These are phyloP conservation scores for Chaunax sp. DNA, from an alignment of 2,797 vertebrate genomes.

Conservation along the genomic window DNA sequence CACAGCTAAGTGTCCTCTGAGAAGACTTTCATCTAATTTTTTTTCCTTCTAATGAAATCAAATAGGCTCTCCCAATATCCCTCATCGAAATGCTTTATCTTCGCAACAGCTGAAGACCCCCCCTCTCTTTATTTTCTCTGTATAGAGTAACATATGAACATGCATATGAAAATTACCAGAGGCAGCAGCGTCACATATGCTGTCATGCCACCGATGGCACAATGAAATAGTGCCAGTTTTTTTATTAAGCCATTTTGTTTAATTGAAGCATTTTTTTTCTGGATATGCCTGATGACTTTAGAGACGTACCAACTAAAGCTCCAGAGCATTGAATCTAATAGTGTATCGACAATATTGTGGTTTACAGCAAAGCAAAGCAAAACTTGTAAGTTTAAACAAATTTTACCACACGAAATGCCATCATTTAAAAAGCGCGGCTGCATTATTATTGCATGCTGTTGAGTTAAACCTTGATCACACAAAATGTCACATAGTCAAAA, in stretches of 20 bases:
- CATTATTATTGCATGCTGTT: too few species aligned
- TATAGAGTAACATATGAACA: constrained; percentile 82
- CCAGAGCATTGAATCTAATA: constrained; percentile 37
- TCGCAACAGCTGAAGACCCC: constrained; percentile 85
- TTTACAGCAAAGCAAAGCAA: constrained; percentile 13
- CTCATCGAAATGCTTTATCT: constrained; percentile 85
- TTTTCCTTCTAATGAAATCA: constrained; percentile 93
- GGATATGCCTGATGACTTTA: constrained; percentile 73
- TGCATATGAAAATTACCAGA: constrained; percentile 81
- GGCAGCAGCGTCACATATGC: constrained; percentile 81
- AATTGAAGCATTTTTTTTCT: constrained; percentile 73
- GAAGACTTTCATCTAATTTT: constrained; percentile 96
- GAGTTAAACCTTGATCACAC: constrained; percentile 10
- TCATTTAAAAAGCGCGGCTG: constrained; percentile 27
- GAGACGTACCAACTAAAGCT: constrained; percentile 76
- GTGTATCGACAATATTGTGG: constrained; percentile 5
- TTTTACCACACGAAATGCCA: not conserved
- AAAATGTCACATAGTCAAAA: constrained; percentile 30
- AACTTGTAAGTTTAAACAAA: not conserved
- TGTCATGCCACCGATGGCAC: constrained; percentile 76
- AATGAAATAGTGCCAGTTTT: constrained; percentile 75
- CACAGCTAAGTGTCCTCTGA: constrained; percentile 89
- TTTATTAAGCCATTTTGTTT: constrained; percentile 75
- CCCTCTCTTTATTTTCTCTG: constrained; percentile 74
- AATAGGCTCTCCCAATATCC: constrained; percentile 84